phyloP scores from a whole-genome alignment of 2,113 vertebrate species.

The Vidua macroura region DNA sequence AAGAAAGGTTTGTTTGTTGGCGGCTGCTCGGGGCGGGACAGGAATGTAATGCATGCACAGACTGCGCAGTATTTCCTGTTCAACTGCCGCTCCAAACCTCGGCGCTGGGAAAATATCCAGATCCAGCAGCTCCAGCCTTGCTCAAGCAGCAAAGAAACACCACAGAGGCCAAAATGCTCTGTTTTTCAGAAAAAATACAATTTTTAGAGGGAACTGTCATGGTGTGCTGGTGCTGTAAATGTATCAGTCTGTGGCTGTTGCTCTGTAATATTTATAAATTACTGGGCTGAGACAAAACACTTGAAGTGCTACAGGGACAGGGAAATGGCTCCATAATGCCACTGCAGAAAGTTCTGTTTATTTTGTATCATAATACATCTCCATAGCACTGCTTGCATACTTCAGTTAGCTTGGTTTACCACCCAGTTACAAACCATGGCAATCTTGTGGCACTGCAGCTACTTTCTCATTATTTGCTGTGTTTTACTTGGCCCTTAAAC shows the following conservation, averaged over 20 bases:
- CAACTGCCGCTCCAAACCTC: constrained; percentile 76
- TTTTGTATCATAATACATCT: neutral
- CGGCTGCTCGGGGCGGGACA: constrained; percentile 64
- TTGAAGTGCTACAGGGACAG: neutral
- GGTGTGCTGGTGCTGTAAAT: neutral
- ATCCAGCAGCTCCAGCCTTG: constrained; percentile 8
- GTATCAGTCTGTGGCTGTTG: neutral
- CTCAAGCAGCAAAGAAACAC: neutral
- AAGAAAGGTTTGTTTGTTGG: constrained; percentile 73
- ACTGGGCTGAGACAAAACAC: neutral
- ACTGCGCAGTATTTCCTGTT: constrained; percentile 75
- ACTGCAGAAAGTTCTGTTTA: neutral
- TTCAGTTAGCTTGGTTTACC: neutral
- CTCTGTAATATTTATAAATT: neutral
- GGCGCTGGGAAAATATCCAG: constrained; percentile 69
- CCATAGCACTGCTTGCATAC: neutral
- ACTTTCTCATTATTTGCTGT: neutral
- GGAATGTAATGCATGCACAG: constrained; percentile 75
- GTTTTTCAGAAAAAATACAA: neutral
- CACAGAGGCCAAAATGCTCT: neutral
- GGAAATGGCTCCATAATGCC: neutral
- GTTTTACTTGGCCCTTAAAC: neutral
- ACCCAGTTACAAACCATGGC: neutral
- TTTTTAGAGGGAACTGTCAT: neutral
- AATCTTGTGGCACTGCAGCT: neutral